Evolutionary conservation across 2,888 invertebrate genomes (phyloP), one percentile per base, ranked within the genome.

Genomic region (Baronia brevicornis): DNA sequence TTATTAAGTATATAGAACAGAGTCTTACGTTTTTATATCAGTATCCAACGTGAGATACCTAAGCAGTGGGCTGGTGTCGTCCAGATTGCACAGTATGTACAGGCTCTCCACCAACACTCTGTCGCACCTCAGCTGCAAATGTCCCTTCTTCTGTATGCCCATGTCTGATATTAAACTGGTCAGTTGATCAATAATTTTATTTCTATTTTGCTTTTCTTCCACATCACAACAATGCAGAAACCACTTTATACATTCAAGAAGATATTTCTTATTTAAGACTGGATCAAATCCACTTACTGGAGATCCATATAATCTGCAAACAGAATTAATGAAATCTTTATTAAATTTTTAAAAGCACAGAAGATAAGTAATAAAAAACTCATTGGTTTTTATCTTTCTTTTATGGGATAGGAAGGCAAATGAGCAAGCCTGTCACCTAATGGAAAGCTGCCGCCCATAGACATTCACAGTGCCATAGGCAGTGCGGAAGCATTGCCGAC

Each of bases 221-320:
- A 65, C 60, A 53, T 90, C 88, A 54, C 88, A 90, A 20, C 88
- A 73, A 28, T 69, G 69, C 0, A 92, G 66, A 33, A 90, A 78
- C 54, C 87, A 85, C 55, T 91, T 90, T 3, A 93, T 65, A 56
- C 92, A 92, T 68, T 94, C 93, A 38, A 88, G 72, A 28, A 92
- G 65, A 57, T 92, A 90, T 40, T 87, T 88, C 39, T 79, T 82
- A 51, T 94, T 93, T 3, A 94, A 85, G 26, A 88, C 85, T 13
- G 89, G 86, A 60, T 93, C 91, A 65, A 87, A 94, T 33, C 85
- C 79, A 13, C 69, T 67, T 2, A 86, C 41, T 11, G 84, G 71
- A 46, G 85, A 78, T 38, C 86, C 84, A 56, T 89, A 89, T 43
- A 91, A 71, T 51, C 91, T 91, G 67, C 12, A 74, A 73, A 45